phyloP scores from a whole-genome alignment of 2,888 invertebrate genomes.

The Acanthosepion pharaonis region DNA sequence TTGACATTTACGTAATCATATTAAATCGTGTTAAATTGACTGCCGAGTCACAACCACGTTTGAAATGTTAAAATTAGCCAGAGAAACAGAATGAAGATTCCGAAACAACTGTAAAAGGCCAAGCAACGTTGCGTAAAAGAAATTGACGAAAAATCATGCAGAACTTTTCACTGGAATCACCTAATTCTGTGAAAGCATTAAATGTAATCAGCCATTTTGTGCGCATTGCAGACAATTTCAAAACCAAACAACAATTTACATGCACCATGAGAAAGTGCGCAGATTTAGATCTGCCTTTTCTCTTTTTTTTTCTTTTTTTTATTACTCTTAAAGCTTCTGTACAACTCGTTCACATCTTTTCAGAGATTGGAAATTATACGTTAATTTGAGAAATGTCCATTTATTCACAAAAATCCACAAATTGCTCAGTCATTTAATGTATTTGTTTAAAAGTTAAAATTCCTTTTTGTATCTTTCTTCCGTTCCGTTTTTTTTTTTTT shows the following conservation, averaged over 20 bases:
- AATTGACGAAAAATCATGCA: neutral
- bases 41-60: neutral
- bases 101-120: neutral
- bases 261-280: neutral
- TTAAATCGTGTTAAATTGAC: neutral
- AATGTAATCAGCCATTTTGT: neutral
- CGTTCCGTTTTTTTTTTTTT: neutral
- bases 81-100: neutral
- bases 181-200: conserved; percentile 6
- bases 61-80: no score
- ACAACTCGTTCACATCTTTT: neutral
- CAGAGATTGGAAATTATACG: conserved; percentile 36
- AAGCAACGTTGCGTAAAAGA: neutral
- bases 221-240: neutral
- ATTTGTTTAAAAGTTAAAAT: no score
- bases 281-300: neutral
- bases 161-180: neutral
- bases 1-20: neutral
- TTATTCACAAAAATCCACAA: neutral
- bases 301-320: neutral
- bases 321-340: neutral
- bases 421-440: neutral
- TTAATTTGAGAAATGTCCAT: neutral
- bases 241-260: neutral
- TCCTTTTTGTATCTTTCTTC: neutral